phyloP scores from a whole-genome alignment of 2,113 vertebrate species.

The Oryzias celebensis region DNA sequence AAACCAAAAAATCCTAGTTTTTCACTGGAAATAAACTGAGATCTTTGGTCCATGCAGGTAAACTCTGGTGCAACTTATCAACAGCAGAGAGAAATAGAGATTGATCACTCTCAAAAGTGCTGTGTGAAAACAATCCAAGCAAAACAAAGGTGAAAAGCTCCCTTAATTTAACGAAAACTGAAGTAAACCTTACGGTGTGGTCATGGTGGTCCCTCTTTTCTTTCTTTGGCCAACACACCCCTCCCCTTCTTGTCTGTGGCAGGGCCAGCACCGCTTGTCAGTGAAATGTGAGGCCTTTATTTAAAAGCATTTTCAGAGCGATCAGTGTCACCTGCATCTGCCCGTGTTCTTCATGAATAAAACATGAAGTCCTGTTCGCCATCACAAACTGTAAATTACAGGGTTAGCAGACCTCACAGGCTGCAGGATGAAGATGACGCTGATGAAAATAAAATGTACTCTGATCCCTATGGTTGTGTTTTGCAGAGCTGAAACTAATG shows the following conservation, averaged over 20 bases:
- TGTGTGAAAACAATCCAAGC: too few relatives aligned
- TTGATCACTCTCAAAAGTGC: too few relatives aligned
- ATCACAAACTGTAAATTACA: neutral
- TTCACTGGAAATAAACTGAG: too few relatives aligned
- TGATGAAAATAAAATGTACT: too few relatives aligned
- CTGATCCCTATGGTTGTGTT: too few relatives aligned
- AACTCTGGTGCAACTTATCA: too few relatives aligned
- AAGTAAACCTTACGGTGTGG: neutral
- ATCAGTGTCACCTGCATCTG: constrained; percentile 14
- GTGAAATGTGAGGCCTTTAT: constrained; percentile 42
- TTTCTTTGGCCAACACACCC: constrained; percentile 23
- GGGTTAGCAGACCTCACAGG: neutral
- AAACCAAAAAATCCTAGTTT: too few relatives aligned
- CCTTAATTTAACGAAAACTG: too few relatives aligned
- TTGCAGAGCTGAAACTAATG: too few relatives aligned
- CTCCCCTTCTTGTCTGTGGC: constrained; percentile 2
- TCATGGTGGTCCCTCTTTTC: constrained; percentile 19
- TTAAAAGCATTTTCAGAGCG: constrained; percentile 18
- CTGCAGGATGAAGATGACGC: neutral
- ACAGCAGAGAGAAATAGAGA: too few relatives aligned
- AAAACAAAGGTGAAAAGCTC: too few relatives aligned
- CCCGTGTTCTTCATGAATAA: neutral
- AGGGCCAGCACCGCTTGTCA: constrained; percentile 24
- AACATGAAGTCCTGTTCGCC: neutral
- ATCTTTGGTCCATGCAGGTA: too few relatives aligned